Conservation (phyloP, 2,113 vertebrate genomes). For the Brachypodius melanocephalos region DNA sequence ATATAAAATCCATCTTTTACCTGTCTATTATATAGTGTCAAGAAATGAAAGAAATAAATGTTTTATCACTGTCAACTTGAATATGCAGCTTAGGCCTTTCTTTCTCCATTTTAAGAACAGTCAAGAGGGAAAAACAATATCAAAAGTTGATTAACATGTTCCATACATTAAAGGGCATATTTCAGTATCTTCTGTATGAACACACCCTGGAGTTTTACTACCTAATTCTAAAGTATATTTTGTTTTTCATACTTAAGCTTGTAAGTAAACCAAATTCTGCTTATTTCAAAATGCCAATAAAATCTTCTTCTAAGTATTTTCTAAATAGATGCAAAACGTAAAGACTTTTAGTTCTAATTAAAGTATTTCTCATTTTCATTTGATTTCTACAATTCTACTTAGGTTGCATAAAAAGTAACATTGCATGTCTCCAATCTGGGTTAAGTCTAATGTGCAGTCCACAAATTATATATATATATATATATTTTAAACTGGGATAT, state of each 20-base stretch:
- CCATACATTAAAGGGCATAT: neutral
- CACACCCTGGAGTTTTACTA: neutral
- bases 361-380: neutral
- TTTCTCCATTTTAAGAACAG: neutral
- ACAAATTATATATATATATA: slow-evolving; percentile 11
- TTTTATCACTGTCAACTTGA: slow-evolving; percentile 47
- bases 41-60: slow-evolving; percentile 52
- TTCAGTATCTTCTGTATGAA: neutral
- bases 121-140: neutral
- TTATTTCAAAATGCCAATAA: neutral
- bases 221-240: neutral
- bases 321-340: neutral
- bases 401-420: neutral
- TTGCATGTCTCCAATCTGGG: neutral
- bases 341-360: neutral
- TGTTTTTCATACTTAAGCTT: neutral
- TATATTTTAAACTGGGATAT: slow-evolving; percentile 17
- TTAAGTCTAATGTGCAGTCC: neutral
- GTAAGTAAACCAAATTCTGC: neutral
- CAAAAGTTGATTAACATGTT: neutral
- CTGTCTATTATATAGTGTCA: slow-evolving; percentile 21
- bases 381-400: slow-evolving; percentile 9
- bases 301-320: neutral
- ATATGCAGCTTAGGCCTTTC: neutral
- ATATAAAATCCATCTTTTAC: slow-evolving; percentile 8